Evolutionary conservation across 2,797 vertebrate species (phyloP), one percentile per base, ranked within the genome.

Genomic region (Sebastiscus albofasciatus): DNA sequence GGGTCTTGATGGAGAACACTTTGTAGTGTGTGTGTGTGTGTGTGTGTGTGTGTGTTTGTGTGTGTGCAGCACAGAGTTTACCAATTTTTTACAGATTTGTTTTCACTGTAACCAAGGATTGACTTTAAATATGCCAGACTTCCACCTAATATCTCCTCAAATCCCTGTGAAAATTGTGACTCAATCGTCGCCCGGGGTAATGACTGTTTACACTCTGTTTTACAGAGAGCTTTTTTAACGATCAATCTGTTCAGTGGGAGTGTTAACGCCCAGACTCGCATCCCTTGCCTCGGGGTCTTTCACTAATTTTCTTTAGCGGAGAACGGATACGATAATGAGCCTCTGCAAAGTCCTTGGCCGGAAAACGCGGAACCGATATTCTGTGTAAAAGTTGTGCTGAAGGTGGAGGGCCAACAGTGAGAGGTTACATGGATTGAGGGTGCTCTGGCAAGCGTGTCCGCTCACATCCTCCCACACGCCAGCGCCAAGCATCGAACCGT

Each of bases 131-230:
- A 86, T 87, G 72, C 82, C 83, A 84, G 83, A 92, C 74, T 90
- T 94, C 87, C 90, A 82, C 64, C 72, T 85, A 83, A 89, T 89
- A 92, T 91, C 91, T 83, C 67, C 34, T 84, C 36, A 86, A 91
- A 90, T 91, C 89, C 85, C 42, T 84, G 86, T 79, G 81, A 90
- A 89, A 91, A 91, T 82, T 62, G 82, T 85, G 89, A 89, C 77
- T 91, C 89, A 90, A 67, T 89, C 85, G 60, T 79, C 8, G 76
- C 90, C 81, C 0, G 33, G 52, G 85, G 85, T 92, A 94, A 93
- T 91, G 83, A 90, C 80, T 90, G 92, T 94, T 94, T 93, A 93
- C 71, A 49, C 86, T 39, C 49, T 18, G 79, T 68, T 90, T 86
- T 87, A 90, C 82, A 85, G 78, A 11, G 4, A 24, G 67, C 26